These are phyloP conservation scores for Euphonia xanthogaster DNA, from an alignment of 2,797 vertebrate genomes.

Conservation along the genomic window DNA sequence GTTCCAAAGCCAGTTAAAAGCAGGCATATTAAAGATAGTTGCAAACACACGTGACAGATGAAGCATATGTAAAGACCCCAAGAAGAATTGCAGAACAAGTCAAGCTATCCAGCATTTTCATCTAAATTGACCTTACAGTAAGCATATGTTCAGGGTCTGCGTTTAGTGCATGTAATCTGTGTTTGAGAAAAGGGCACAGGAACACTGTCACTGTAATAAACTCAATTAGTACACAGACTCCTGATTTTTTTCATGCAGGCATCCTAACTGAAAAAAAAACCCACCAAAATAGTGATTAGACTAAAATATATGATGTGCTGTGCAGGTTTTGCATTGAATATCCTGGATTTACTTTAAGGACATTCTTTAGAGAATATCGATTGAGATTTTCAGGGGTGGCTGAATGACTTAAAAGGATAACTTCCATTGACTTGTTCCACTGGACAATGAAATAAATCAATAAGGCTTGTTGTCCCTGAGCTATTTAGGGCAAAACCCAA, in stretches of 20 bases:
- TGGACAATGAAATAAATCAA: conserved; percentile 3
- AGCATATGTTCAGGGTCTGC: neutral
- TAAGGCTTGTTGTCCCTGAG: neutral
- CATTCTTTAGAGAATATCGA: neutral
- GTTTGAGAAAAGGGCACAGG: neutral
- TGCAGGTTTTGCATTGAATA: conserved; percentile 11
- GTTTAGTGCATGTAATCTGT: neutral
- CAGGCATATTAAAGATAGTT: neutral
- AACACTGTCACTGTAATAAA: neutral
- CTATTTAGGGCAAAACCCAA: conserved; percentile 1
- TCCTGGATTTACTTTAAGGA: conserved; percentile 5
- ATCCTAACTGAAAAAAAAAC: neutral
- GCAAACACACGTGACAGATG: neutral
- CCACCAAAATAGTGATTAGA: neutral
- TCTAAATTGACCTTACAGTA: neutral
- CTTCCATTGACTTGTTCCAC: neutral
- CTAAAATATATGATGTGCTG: neutral
- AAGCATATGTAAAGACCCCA: neutral
- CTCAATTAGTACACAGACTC: neutral
- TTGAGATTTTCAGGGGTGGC: neutral
- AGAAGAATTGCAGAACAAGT: neutral
- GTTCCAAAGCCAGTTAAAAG: neutral
- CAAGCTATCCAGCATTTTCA: neutral
- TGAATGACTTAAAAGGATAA: conserved; percentile 40
- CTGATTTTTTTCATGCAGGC: neutral